Percentiles rank a stretch among this genome's conserved stretches.
Conservation (phyloP, 1,140 invertebrate genomes). For the Drosophila hydei region DNA sequence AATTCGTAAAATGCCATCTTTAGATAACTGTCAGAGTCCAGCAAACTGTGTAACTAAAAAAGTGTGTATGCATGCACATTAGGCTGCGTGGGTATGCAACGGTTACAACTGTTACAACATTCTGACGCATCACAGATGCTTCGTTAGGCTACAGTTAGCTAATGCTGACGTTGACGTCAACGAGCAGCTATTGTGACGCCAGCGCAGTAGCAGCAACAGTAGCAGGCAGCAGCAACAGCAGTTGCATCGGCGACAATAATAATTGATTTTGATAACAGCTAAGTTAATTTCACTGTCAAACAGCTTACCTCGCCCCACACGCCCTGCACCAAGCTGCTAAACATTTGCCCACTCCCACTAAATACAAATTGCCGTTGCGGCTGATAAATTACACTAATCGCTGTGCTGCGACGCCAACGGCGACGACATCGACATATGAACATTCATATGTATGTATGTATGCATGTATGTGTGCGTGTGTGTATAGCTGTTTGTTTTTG, state of each 20-base stretch:
- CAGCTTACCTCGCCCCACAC: constrained; percentile 38
- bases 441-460: neutral
- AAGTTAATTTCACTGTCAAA: constrained; percentile 73
- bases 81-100: constrained; percentile 26
- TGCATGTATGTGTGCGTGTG: neutral
- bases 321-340: neutral
- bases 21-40: constrained; percentile 19
- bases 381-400: constrained; percentile 77
- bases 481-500: neutral
- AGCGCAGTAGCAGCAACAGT: constrained; percentile 24
- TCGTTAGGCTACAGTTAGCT: constrained; percentile 16
- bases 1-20: constrained; percentile 56
- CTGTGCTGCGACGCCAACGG: constrained; percentile 37
- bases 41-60: neutral
- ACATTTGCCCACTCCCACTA: constrained; percentile 29
- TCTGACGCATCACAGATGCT: constrained; percentile 33
- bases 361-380: constrained; percentile 55
- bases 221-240: constrained; percentile 18
- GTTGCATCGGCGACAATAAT: constrained; percentile 34
- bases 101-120: constrained; percentile 56
- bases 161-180: constrained; percentile 59
- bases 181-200: constrained; percentile 9
- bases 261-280: constrained; percentile 74
- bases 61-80: neutral
- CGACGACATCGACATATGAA: constrained; percentile 12